Percentiles rank a stretch among this genome's conserved stretches.
These are phyloP conservation scores for Mesoligia furuncula DNA, from an alignment of 2,888 invertebrate species.

Conservation along the genomic window DNA sequence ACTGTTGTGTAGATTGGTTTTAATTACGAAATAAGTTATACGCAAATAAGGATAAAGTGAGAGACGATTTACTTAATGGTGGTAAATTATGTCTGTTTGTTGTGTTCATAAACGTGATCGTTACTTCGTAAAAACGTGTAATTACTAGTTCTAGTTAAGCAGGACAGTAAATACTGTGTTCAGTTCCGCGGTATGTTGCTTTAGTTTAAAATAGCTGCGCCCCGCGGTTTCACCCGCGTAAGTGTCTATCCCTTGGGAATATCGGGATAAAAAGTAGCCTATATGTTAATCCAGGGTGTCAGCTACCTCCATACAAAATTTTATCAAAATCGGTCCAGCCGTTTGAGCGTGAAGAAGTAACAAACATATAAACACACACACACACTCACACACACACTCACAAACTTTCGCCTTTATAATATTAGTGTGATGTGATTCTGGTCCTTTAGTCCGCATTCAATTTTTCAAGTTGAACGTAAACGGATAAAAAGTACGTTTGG, in stretches of 20 bases:
- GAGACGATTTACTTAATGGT: slow-evolving; percentile 32
- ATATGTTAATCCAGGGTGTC: no score
- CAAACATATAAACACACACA: no score
- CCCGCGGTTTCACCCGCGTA: no score
- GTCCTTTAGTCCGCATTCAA: slow-evolving; percentile 6
- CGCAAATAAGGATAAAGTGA: slow-evolving; percentile 35
- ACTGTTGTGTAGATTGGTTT: slow-evolving; percentile 42
- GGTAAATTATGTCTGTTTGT: slow-evolving; percentile 18
- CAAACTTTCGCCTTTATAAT: no score
- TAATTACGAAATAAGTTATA: slow-evolving; percentile 37
- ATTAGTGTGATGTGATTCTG: not conserved
- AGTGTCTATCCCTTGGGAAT: no score
- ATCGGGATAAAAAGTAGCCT: no score
- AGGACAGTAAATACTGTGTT: not conserved
- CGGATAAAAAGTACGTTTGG: slow-evolving; percentile 18
- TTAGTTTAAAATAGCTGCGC: not conserved
- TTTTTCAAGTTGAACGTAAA: slow-evolving; percentile 3
- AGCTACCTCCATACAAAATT: no score
- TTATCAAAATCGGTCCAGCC: no score
- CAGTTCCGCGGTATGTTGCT: not conserved
- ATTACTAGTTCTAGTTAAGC: not conserved
- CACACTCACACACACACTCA: no score
- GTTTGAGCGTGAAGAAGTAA: no score
- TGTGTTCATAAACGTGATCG: not conserved
- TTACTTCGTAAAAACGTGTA: slow-evolving; percentile 23